Conservation (phyloP, 2,888 invertebrate species). For the Celastrina argiolus region DNA sequence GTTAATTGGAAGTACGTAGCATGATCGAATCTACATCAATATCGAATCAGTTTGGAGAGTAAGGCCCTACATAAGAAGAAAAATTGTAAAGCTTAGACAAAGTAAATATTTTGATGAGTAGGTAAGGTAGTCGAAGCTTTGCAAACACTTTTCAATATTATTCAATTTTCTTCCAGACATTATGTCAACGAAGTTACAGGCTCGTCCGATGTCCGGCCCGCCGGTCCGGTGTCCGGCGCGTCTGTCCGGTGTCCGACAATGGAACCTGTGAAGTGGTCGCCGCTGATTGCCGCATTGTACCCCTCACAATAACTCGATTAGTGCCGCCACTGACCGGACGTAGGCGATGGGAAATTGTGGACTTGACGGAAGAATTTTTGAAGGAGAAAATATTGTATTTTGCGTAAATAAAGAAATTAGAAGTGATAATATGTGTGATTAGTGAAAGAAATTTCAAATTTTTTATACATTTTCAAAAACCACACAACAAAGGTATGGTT, state of each 20-base stretch:
- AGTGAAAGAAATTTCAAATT: too few species aligned
- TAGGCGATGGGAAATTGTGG: constrained; percentile 27
- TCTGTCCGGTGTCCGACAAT: constrained; percentile 1
- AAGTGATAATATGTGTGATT: too few species aligned
- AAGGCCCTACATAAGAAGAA: too few species aligned
- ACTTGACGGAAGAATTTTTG: neutral
- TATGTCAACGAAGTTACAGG: neutral
- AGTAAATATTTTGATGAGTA: too few species aligned
- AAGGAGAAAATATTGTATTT: too few species aligned
- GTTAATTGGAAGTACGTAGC: too few species aligned
- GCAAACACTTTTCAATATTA: neutral
- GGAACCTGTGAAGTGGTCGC: constrained; percentile 49
- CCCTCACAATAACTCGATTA: constrained; percentile 76
- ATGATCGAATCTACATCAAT: too few species aligned
- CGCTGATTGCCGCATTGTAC: constrained; percentile 73
- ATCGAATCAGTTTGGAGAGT: too few species aligned
- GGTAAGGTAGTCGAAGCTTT: neutral
- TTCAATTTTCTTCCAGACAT: neutral
- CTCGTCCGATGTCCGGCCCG: neutral
- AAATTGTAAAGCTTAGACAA: too few species aligned
- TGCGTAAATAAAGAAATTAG: too few species aligned
- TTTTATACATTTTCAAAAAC: too few species aligned
- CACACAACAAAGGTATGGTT: too few species aligned
- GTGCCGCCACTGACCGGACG: constrained; percentile 53
- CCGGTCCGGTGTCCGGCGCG: neutral